Base-by-base conservation (phyloP, 2,113 vertebrate species). In the Serilophus lunatus region DNA sequence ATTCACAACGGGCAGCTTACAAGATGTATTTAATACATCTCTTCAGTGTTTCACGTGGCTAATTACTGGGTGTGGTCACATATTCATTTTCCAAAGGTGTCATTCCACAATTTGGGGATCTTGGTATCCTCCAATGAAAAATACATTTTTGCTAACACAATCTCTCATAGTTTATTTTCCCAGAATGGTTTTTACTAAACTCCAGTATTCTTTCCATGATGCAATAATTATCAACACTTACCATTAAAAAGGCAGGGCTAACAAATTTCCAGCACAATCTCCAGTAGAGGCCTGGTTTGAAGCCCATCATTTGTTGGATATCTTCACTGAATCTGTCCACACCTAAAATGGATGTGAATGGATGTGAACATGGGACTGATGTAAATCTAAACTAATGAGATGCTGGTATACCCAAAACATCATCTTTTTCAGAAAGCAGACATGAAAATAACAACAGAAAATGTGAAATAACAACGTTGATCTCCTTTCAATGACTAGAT, bases 201-300 rank as follows among this genome's bases (percentile, higher is more conserved):
- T 42, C 12, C 26, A 26, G 3, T 12, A 12, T 72, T 80, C 23
- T 47, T 63, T 82, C 38, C 35, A 29, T 18, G 33, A 42, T 20
- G 22, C 49, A 88, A 40, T 31, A 63, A 54, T 33, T 38, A 31
- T 59, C 13, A 28, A 7, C 13, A 68, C 99, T 97, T 90, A 99
- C 99, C 99, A 99, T 90, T 68, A 99, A 98, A 98, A 99, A 99
- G 69, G 97, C 97, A 13, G 99, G 99, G 86, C 99, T 99, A 96
- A 99, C 98, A 94, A 99, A 99, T 96, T 99, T 99, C 99, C 99
- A 99, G 96, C 99, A 99, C 53, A 99, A 69, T 96, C 99, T 98
- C 99, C 99, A 99, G 96, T 99, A 99, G n/a, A 99, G 98, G 56
- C 99, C 99, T 42, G 99, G 99, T 97, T 98, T 99, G 91, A 99